Percentiles rank a stretch among this genome's conserved stretches.
These are phyloP conservation scores for Ciconia boyciana DNA, from an alignment of 2,113 vertebrate species.

Conservation along the genomic window DNA sequence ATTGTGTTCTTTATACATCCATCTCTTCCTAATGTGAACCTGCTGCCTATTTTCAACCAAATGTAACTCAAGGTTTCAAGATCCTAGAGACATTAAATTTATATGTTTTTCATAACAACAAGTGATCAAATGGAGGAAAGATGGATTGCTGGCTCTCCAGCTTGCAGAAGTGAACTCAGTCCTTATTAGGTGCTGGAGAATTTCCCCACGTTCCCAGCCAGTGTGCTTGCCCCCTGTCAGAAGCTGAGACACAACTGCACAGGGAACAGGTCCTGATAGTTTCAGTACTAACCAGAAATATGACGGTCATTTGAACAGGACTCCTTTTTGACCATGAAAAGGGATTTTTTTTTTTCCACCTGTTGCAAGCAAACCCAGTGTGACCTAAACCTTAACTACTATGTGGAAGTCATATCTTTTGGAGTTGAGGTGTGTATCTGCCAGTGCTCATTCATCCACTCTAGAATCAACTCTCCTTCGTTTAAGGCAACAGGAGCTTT, in stretches of 20 bases:
- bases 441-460: background rate
- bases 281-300: background rate
- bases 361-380: background rate
- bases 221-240: fast-evolving
- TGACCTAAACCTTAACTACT: background rate
- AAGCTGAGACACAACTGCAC: background rate
- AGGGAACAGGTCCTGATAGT: background rate
- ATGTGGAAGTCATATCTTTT: background rate
- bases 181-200: background rate
- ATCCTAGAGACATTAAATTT: background rate
- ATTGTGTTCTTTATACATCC: background rate
- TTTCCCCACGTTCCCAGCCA: background rate
- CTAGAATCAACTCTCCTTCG: background rate
- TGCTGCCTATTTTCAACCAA: background rate
- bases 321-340: background rate
- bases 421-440: background rate
- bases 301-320: background rate
- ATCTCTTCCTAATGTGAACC: background rate
- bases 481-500: background rate
- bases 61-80: background rate
- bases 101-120: background rate
- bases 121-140: background rate
- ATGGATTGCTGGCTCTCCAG: background rate
- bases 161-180: background rate
- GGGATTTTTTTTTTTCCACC: background rate